Conservation (phyloP, 2,113 vertebrate genomes). For the Empidonax alnorum region DNA sequence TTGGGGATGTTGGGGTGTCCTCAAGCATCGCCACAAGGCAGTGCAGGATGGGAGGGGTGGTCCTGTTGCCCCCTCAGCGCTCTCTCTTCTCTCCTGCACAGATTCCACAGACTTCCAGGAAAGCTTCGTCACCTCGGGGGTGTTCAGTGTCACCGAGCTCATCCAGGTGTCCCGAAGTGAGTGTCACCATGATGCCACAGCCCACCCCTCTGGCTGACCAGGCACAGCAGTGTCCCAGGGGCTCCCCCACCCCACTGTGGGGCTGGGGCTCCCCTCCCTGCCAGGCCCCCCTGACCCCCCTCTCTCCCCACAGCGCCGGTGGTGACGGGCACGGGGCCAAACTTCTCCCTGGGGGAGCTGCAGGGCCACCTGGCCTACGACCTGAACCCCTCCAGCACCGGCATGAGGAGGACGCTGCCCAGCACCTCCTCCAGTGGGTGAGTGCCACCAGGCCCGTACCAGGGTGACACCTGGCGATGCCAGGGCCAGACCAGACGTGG, state of each 20-base stretch:
- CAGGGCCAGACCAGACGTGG: fast-evolving
- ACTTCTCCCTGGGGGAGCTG: conserved; percentile 95
- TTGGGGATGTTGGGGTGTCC: background rate
- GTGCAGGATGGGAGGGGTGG: background rate
- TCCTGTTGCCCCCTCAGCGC: background rate
- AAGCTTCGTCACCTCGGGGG: conserved; percentile 94
- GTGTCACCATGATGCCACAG: conserved; percentile 45
- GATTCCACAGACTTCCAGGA: conserved; percentile 96
- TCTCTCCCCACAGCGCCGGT: conserved; percentile 82
- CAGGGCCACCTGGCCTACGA: conserved; percentile 97
- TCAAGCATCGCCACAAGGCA: background rate
- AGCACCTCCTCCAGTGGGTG: conserved; percentile 96
- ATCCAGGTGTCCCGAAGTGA: conserved; percentile 98
- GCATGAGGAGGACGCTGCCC: conserved; percentile 90
- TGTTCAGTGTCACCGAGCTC: conserved; percentile 98
- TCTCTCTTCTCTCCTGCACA: conserved; percentile 54
- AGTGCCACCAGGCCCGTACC: background rate
- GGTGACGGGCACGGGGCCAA: conserved; percentile 91
- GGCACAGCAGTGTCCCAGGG: fast-evolving
- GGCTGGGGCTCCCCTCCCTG: background rate
- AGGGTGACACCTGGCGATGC: fast-evolving
- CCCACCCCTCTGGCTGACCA: fast-evolving
- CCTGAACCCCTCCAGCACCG: conserved; percentile 91
- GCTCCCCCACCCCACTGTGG: too few species aligned
- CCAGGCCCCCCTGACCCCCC: background rate